Evolutionary conservation across 2,797 vertebrate species (phyloP).

Genomic region (Peromyscus attwateri): DNA sequence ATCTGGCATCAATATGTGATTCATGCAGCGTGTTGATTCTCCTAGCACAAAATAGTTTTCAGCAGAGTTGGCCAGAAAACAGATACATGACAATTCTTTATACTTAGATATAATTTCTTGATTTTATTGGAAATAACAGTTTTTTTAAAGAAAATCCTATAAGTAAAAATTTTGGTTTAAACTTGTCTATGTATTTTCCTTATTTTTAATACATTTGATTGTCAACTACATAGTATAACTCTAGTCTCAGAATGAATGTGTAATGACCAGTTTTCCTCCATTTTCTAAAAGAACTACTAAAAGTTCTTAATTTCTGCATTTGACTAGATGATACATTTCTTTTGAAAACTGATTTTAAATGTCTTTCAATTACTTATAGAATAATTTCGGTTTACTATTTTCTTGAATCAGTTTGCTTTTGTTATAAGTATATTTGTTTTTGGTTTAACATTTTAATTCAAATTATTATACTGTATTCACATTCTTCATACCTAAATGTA

Average conservation of each 20-base stretch:
- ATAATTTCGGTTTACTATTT: neutral
- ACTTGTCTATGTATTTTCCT: neutral
- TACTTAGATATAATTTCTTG: neutral
- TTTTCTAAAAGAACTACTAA: neutral
- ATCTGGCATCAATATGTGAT: conserved; percentile 62
- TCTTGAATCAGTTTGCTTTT: neutral
- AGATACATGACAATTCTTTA: neutral
- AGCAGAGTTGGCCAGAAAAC: neutral
- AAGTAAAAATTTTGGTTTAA: neutral
- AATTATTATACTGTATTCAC: neutral
- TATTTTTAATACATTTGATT: neutral
- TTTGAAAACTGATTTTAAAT: neutral
- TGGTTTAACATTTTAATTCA: neutral
- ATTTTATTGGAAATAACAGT: neutral
- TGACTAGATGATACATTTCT: neutral
- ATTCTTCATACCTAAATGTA: neutral
- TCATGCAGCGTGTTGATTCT: conserved; percentile 47
- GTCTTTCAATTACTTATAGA: neutral
- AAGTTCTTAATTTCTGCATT: neutral
- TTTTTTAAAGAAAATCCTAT: neutral
- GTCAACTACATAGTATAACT: neutral
- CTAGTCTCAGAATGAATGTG: neutral
- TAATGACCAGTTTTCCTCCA: neutral
- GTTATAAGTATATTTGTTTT: neutral
- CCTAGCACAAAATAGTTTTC: neutral